Conservation (phyloP, 2,113 vertebrate genomes). For the Bubo bubo region DNA sequence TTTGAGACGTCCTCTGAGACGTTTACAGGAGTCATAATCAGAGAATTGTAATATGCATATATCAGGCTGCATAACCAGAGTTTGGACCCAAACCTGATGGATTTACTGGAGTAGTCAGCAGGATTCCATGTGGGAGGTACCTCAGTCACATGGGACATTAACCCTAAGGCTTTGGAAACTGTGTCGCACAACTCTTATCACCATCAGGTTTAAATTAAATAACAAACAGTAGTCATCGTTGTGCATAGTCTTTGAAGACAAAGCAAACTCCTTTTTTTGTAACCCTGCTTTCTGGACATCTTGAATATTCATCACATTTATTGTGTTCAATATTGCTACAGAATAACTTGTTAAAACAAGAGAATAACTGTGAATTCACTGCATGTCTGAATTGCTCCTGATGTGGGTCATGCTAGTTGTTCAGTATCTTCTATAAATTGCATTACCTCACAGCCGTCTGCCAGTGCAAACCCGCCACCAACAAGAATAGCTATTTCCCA, state of each 20-base stretch:
- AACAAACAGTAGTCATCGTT: neutral
- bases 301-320: neutral
- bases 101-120: neutral
- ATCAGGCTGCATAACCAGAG: neutral
- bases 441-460: slow-evolving; percentile 89
- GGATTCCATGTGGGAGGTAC: neutral
- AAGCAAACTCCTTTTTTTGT: neutral
- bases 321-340: neutral
- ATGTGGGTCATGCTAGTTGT: neutral
- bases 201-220: neutral
- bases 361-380: neutral
- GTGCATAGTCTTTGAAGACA: neutral
- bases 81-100: neutral
- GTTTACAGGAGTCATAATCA: neutral
- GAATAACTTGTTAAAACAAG: neutral
- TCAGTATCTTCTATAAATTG: slow-evolving; percentile 31
- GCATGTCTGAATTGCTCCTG: neutral
- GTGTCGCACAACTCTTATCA: neutral
- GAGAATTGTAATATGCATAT: neutral
- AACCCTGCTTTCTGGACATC: neutral
- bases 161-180: neutral
- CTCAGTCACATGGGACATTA: neutral
- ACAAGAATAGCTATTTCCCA: slow-evolving; percentile 92
- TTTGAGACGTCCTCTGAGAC: neutral
- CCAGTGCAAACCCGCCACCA: slow-evolving; percentile 91